Conservation (phyloP, 2,888 invertebrate genomes). For the Calliopum simillimum region DNA sequence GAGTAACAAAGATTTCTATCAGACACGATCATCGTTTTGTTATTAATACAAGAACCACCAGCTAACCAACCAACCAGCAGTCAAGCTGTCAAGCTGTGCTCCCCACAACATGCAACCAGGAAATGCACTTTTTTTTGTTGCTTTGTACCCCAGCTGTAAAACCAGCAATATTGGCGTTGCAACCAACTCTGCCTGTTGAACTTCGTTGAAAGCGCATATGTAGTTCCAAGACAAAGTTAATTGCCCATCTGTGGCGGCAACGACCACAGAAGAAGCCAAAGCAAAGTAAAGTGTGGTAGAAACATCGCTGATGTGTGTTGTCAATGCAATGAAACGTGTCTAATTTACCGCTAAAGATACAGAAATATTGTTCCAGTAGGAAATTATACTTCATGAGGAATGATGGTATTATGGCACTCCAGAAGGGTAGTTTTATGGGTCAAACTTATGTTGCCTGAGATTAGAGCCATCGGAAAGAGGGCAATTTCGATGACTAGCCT, state of each 20-base stretch:
- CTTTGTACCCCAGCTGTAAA: not conserved
- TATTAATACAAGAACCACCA: conserved; percentile 29
- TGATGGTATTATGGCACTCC: too few species aligned
- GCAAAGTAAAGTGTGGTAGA: not conserved
- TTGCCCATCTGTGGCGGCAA: conserved; percentile 25
- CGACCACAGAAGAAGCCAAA: conserved; percentile 3
- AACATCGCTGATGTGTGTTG: not conserved
- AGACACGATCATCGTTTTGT: conserved; percentile 20
- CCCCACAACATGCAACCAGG: conserved; percentile 21
- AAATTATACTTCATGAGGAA: too few species aligned
- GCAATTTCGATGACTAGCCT: too few species aligned
- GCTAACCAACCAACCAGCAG: too few species aligned
- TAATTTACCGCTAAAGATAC: too few species aligned
- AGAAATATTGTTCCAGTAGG: too few species aligned
- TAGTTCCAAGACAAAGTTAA: conserved; percentile 1
- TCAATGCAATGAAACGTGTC: too few species aligned
- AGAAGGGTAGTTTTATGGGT: too few species aligned
- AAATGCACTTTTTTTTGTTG: conserved; percentile 21
- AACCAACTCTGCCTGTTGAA: not conserved
- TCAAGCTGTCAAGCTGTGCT: conserved; percentile 25
- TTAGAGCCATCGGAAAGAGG: too few species aligned
- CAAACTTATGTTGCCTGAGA: too few species aligned
- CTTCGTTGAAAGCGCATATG: not conserved
- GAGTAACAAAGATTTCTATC: too few species aligned
- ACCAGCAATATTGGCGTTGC: conserved; percentile 5